Evolutionary conservation across 2,888 invertebrate species (phyloP).

Genomic region (Caenorhabditis japonica): DNA sequence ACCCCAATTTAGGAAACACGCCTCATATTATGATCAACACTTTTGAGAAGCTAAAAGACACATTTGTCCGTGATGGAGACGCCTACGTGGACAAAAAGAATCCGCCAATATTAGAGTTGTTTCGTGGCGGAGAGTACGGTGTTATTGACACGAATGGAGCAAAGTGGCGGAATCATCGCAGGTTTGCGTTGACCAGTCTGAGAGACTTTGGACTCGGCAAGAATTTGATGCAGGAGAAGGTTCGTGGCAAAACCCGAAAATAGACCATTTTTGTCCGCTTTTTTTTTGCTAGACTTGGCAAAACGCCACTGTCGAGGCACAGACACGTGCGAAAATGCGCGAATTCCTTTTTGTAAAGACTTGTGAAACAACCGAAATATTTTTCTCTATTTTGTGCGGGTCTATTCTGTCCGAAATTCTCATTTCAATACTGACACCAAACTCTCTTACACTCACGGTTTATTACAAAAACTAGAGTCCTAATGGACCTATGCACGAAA

Average conservation of each 20-base stretch:
- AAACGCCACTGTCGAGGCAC: too few relatives aligned
- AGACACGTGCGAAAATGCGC: too few relatives aligned
- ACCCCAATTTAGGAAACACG: constrained; percentile 9
- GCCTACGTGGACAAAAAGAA: constrained; percentile 37
- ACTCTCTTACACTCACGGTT: too few relatives aligned
- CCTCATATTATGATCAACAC: constrained; percentile 15
- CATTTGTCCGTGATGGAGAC: constrained; percentile 55
- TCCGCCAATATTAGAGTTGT: neutral
- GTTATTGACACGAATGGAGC: constrained; percentile 48
- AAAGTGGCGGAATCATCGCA: constrained; percentile 51
- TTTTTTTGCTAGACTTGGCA: too few relatives aligned
- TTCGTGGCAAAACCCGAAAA: neutral
- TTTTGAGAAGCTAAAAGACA: constrained; percentile 47
- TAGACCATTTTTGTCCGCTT: neutral
- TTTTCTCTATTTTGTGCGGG: too few relatives aligned
- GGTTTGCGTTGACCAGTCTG: constrained; percentile 45
- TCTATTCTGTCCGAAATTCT: too few relatives aligned
- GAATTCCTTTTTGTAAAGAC: constrained; percentile 54
- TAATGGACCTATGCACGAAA: too few relatives aligned
- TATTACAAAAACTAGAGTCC: too few relatives aligned
- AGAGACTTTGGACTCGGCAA: constrained; percentile 57
- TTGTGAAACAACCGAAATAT: too few relatives aligned
- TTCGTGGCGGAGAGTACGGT: constrained; percentile 39
- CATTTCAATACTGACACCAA: too few relatives aligned
- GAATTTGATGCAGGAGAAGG: constrained; percentile 40